phyloP scores from a whole-genome alignment of 2,888 invertebrate genomes.

The Norana najaformis region DNA sequence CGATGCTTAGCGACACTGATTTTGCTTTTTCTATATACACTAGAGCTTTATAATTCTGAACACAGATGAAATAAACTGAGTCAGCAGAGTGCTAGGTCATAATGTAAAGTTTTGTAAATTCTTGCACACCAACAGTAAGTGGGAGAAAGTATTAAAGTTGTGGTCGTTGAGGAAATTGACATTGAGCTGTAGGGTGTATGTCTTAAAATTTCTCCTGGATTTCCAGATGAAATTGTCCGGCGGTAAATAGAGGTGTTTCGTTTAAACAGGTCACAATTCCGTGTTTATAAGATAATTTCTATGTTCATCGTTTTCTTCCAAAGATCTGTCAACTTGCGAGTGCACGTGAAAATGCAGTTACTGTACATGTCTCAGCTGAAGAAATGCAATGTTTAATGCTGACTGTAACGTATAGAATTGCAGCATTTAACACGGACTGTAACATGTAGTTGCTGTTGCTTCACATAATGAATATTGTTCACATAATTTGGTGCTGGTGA shows the following conservation, averaged over 20 bases:
- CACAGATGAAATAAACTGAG: too few relatives aligned
- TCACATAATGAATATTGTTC: neutral
- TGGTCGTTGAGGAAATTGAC: neutral
- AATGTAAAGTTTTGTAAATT: neutral
- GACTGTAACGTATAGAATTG: too few relatives aligned
- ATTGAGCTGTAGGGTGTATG: too few relatives aligned
- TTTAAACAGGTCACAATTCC: neutral
- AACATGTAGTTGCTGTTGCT: neutral
- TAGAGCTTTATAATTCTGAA: neutral
- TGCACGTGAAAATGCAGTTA: neutral
- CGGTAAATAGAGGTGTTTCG: neutral
- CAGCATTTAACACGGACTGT: neutral
- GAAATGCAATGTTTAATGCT: neutral
- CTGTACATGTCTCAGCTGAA: neutral
- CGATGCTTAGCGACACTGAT: constrained; percentile 1
- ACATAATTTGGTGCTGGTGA: neutral
- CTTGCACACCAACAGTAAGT: neutral
- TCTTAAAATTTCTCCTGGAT: neutral
- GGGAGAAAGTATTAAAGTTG: neutral
- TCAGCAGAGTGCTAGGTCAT: too few relatives aligned
- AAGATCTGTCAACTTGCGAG: neutral
- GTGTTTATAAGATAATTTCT: neutral
- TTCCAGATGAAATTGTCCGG: neutral
- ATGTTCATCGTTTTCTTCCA: neutral
- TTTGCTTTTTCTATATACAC: neutral